phyloP scores from a whole-genome alignment of 2,113 vertebrate species.

The Benitochromis conjunctus region DNA sequence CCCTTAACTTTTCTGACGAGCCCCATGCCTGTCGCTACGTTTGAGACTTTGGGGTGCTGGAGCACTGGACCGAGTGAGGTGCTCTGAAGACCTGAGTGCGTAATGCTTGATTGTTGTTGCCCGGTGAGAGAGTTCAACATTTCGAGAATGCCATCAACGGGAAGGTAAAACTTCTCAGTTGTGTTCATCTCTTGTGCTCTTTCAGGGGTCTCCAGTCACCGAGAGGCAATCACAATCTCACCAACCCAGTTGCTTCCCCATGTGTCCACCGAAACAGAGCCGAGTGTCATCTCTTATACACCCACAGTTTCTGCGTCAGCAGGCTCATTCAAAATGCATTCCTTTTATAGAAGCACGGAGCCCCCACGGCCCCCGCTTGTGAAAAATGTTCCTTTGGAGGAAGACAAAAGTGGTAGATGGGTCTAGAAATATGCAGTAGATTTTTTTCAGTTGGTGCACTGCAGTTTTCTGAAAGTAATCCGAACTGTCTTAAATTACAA shows the following conservation, averaged over 20 bases:
- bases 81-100: constrained; percentile 4
- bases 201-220: background rate
- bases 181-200: constrained; percentile 61
- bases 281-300: constrained; percentile 27
- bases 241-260: constrained; percentile 4
- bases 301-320: constrained; percentile 50
- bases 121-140: constrained; percentile 43
- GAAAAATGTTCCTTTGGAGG: background rate
- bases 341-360: constrained; percentile 55
- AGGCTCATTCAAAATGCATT: background rate
- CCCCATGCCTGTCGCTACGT: constrained; percentile 40
- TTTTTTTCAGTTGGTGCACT: background rate
- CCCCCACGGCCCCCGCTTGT: background rate
- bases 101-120: constrained; percentile 17
- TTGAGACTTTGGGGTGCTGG: constrained; percentile 39
- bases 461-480: background rate
- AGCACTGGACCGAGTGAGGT: background rate
- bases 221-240: background rate
- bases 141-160: constrained; percentile 63
- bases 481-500: background rate
- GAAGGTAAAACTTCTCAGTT: constrained; percentile 57
- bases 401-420: background rate
- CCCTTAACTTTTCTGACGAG: constrained; percentile 55
- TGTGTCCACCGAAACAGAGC: constrained; percentile 4
- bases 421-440: background rate